Base-by-base conservation (phyloP, 2,888 invertebrate genomes). In the Epicampocera succincta region DNA sequence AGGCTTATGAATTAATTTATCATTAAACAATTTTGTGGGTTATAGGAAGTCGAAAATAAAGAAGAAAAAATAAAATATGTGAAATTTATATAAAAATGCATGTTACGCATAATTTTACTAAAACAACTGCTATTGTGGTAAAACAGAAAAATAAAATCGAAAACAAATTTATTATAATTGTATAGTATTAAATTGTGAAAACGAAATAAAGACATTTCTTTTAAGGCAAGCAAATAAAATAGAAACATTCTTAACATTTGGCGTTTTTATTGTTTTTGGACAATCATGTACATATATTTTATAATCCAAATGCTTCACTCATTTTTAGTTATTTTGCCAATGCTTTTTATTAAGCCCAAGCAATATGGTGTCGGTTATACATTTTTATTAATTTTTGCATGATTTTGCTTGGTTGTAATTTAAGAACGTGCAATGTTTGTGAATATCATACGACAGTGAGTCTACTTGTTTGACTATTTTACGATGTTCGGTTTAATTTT, bases 191-290 rank as follows among this genome's bases (percentile, higher is more conserved):
- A 78, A 72, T 58, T 52, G 46, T 63, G 33, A 65, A 61, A 56
- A 42, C 13, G 29, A 44, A 73, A 79, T 75, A 76, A 73, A 79
- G 38, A 68, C 58, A 68, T 79, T 79, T 75, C 66, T 80, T 80
- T 80, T 76, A 76, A 83, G 63, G 69, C 69, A 83, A 76, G 60
- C 69, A 60, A 80, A 63, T 46, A 75, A 76, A 83, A 75, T 17
- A 61, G 11, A 83, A 42, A 5, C 29, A n/a, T 60, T 52, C 63
- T 73, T 63, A 81, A 80, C 50, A 63, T 71, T 60, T 78, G 82
- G 78, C 60, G 71, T 78, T 82, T 82, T 78, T 82, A 54, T 82
- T 68, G 42, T 82, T 71, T 21, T 50, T 72, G 52, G 12, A 44
- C 33, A 8, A 29, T 56, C 29, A 44, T 69, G 1, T 25, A 46